These are phyloP conservation scores for Eupeodes latifasciatus DNA, from an alignment of 2,888 invertebrate species.

Conservation along the genomic window DNA sequence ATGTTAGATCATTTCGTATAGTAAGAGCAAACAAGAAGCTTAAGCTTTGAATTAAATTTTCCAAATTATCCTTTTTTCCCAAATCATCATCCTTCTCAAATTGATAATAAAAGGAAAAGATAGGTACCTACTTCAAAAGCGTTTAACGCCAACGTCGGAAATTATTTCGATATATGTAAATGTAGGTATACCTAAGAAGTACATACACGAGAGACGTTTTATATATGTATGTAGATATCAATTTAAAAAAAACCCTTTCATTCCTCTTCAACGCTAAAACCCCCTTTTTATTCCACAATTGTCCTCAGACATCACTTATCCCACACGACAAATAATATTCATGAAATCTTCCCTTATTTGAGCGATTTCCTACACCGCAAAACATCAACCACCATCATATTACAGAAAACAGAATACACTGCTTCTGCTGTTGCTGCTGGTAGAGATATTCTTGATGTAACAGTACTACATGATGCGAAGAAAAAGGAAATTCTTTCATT, in stretches of 20 bases:
- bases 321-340: conserved; percentile 70
- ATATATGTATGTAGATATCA: conserved; percentile 37
- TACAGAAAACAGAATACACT: too few species aligned
- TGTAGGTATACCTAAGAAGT: conserved; percentile 15
- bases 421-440: background rate
- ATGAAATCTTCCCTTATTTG: conserved; percentile 48
- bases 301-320: conserved; percentile 49
- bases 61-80: too few species aligned
- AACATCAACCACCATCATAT: conserved; percentile 15
- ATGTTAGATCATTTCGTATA: too few species aligned
- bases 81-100: too few species aligned
- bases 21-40: too few species aligned
- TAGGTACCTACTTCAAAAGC: too few species aligned
- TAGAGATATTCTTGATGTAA: too few species aligned
- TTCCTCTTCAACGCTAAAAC: background rate
- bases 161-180: too few species aligned
- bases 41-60: too few species aligned
- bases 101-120: too few species aligned
- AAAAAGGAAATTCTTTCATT: conserved; percentile 74
- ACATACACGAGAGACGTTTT: too few species aligned
- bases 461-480: conserved; percentile 16
- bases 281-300: background rate
- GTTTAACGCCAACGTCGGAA: too few species aligned
- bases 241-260: conserved; percentile 39
- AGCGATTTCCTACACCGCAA: conserved; percentile 44